phyloP scores from a whole-genome alignment of 2,113 vertebrate genomes.

The Calyptomena viridis region DNA sequence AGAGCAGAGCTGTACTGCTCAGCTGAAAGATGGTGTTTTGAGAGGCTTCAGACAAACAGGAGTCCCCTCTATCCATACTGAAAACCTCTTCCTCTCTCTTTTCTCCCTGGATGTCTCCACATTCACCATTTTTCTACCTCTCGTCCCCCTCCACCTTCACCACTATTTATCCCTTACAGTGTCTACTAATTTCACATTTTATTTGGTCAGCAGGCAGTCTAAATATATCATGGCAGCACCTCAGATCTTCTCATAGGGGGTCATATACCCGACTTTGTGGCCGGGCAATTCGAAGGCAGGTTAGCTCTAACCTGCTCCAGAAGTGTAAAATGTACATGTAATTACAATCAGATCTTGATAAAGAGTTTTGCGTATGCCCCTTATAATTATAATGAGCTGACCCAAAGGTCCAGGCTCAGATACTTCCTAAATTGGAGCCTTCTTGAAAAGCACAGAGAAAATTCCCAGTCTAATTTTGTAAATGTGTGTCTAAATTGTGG shows the following conservation, averaged over 20 bases:
- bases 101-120: not conserved
- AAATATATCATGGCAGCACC: not conserved
- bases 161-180: not conserved
- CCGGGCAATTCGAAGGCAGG: not conserved
- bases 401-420: not conserved
- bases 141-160: not conserved
- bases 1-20: not conserved
- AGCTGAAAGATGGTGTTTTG: not conserved
- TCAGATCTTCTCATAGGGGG: not conserved
- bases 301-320: not conserved
- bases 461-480: not conserved
- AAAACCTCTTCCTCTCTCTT: not conserved
- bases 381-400: not conserved
- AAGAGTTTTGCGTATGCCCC: not conserved
- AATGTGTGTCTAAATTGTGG: not conserved
- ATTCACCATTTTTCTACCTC: not conserved
- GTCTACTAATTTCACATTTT: not conserved
- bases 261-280: accelerated
- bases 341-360: not conserved
- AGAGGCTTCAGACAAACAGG: not conserved
- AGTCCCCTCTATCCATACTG: not conserved
- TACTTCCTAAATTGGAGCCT: not conserved
- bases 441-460: not conserved
- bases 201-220: not conserved
- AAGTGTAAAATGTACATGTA: not conserved